These are phyloP conservation scores for Matsumurasca onukii DNA, from an alignment of 1,140 invertebrate species.

Conservation along the genomic window DNA sequence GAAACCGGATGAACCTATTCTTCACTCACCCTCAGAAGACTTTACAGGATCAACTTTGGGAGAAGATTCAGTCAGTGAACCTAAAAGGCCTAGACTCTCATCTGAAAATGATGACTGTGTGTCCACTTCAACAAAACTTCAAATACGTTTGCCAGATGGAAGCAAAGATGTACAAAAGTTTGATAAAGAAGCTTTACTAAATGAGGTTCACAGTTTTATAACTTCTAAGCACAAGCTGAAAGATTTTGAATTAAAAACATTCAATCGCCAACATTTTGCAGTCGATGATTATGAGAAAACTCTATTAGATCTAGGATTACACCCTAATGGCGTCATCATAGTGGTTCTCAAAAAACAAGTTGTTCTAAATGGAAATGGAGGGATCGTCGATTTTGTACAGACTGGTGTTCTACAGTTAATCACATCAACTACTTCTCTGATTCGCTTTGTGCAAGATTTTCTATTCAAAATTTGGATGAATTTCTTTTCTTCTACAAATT, in stretches of 20 bases:
- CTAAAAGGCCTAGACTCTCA: no score
- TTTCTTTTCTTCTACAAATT: not conserved
- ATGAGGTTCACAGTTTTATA: not conserved
- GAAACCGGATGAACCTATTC: no score
- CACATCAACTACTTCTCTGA: not conserved
- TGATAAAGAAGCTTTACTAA: not conserved
- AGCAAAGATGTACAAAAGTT: not conserved
- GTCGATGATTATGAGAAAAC: not conserved
- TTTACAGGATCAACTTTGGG: no score
- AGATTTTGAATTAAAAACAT: slow-evolving; percentile 7
- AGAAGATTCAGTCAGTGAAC: no score
- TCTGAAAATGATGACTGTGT: not conserved
- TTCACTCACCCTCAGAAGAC: no score
- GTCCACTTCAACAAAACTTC: not conserved
- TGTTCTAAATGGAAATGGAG: not conserved
- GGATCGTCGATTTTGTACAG: not conserved
- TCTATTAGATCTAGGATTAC: not conserved
- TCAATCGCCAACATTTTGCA: not conserved
- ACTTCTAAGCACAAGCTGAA: not conserved
- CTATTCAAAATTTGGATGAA: not conserved
- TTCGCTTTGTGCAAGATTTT: not conserved
- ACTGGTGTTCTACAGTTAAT: not conserved
- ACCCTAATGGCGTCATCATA: not conserved
- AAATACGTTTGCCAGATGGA: slow-evolving; percentile 9
- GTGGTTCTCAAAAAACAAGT: not conserved